phyloP scores from a whole-genome alignment of 2,797 vertebrate genomes.

The Urophycis tenuis region DNA sequence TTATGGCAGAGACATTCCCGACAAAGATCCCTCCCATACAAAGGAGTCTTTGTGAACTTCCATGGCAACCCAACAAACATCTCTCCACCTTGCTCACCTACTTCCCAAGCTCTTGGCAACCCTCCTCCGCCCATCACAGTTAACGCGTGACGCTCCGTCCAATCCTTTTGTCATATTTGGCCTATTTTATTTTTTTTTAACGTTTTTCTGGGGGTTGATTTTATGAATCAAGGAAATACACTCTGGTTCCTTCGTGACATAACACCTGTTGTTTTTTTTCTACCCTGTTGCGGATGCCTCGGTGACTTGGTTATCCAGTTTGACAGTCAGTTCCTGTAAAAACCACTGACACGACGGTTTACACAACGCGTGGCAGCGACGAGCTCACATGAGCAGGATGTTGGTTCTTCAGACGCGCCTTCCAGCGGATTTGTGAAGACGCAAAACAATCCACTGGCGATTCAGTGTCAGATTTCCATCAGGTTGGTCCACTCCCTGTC shows the following conservation, averaged over 20 bases:
- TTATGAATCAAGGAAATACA: background rate
- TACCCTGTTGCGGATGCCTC: background rate
- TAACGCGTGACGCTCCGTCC: background rate
- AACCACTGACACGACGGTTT: background rate
- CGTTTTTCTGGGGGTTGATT: too few relatives aligned
- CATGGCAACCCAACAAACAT: slow-evolving; percentile 37
- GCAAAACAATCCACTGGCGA: background rate
- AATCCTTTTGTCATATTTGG: background rate
- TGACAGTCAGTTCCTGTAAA: background rate
- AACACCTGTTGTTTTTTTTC: slow-evolving; percentile 33
- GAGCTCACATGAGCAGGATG: background rate
- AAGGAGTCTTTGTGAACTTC: slow-evolving; percentile 48
- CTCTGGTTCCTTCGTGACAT: background rate
- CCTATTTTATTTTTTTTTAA: too few relatives aligned
- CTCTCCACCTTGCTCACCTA: slow-evolving; percentile 36
- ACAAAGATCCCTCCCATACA: slow-evolving; percentile 38
- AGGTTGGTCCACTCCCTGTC: background rate
- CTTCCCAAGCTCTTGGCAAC: slow-evolving; percentile 11
- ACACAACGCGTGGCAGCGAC: background rate
- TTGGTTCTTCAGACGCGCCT: background rate
- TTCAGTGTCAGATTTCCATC: background rate
- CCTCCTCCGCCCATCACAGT: background rate
- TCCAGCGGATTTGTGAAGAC: background rate
- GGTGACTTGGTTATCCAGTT: background rate
- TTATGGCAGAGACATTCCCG: slow-evolving; percentile 40